Base-by-base conservation (phyloP, 1,140 invertebrate species). In the Venustaconcha ellipsiformis region DNA sequence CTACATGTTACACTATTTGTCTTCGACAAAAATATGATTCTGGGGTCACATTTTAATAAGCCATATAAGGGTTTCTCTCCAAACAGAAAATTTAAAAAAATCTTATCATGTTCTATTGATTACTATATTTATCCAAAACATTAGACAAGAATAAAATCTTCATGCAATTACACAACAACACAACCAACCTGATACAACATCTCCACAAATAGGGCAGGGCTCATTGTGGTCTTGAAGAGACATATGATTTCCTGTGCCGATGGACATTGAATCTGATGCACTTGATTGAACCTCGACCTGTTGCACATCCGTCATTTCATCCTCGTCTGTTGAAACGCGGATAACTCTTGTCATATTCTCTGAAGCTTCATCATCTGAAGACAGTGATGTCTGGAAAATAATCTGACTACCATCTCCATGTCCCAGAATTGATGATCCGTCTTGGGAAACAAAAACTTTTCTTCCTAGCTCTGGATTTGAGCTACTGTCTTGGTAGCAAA, bases 201-300 rank as follows among this genome's bases (percentile, higher is more conserved):
- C 86, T 20, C 84, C 82, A 84, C 86, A 87, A 1, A 87, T 72
- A 11, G 86, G 86, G 78, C 86, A 87, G 6, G 77, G 79, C 14
- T 70, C 73, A 17, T 48, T 48, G 14, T 58, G 11, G 1, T 57
- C 67, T 14, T 30, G 15, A 55, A 59, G 5, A 13, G 23, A 18
- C 56, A 59, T 66, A 67, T 37, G 62, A 60, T 20, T 75, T 57
- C 58, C 67, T 30, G n/a, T 58, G 26, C 56, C 57, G 26, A 60
- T 60, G 23, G 15, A 70, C 64, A 66, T 72, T 48, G 60, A 23
- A 15, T 37, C 57, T 37, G 20, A n/a, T 68, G 48, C 60, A 20
- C 17, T 64, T 14, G 55, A 60, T 12, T 68, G 64, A 15, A 66
- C 71, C 18, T 77, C 73, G 55, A 57, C 62, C 26, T 67, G 76